Percentiles rank a stretch among this genome's conserved stretches.
Conservation (phyloP, 2,797 vertebrate genomes). For the Micrastur ruficollis region DNA sequence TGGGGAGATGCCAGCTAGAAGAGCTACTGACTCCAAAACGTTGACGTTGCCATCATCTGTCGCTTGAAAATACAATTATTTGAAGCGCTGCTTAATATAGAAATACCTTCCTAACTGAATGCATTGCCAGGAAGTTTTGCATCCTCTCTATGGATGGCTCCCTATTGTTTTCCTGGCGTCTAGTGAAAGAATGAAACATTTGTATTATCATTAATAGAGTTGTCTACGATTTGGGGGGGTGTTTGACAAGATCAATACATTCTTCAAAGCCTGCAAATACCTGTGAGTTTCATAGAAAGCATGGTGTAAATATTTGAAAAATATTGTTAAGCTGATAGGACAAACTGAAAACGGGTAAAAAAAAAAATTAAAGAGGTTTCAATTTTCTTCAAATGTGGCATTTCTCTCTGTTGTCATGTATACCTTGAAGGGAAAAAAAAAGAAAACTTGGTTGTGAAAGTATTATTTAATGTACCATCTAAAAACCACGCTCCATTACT, state of each 20-base stretch:
- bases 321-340: background rate
- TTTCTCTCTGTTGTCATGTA: background rate
- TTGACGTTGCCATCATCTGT: background rate
- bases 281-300: background rate
- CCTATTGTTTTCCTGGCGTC: background rate
- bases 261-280: background rate
- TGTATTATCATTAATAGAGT: background rate
- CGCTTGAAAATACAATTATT: background rate
- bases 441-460: background rate
- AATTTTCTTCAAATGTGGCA: background rate
- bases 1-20: slow-evolving; percentile 1
- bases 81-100: background rate
- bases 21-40: background rate
- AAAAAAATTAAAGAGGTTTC: background rate
- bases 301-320: background rate
- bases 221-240: background rate
- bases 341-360: background rate
- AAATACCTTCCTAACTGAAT: background rate
- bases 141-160: background rate
- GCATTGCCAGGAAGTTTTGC: background rate
- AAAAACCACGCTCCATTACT: background rate
- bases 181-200: background rate
- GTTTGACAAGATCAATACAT: background rate
- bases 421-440: background rate
- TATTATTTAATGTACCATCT: background rate